Percentiles rank a stretch among this genome's conserved stretches.
Conservation (phyloP, 2,797 vertebrate species). For the Ispidina picta region DNA sequence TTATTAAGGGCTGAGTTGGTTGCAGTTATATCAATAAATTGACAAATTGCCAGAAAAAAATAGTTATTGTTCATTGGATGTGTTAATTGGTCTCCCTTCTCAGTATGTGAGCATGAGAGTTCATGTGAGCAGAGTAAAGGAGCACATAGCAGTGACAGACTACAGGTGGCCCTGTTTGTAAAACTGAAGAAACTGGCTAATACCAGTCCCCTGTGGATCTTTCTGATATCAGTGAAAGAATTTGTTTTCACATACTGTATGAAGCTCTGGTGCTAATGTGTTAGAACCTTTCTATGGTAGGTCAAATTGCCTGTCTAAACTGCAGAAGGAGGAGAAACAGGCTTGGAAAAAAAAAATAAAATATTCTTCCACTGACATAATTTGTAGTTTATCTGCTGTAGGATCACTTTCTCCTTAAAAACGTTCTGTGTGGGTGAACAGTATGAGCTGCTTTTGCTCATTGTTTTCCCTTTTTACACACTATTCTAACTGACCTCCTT, state of each 20-base stretch:
- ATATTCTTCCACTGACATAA: background rate
- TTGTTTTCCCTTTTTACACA: background rate
- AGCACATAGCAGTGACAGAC: accelerated
- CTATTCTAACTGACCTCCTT: background rate
- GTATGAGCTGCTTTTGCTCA: background rate
- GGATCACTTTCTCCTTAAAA: background rate
- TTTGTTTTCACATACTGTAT: background rate
- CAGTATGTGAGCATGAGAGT: background rate
- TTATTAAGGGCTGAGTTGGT: too few species aligned
- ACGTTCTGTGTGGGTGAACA: background rate
- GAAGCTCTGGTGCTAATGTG: background rate
- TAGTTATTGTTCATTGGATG: background rate
- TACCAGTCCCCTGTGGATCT: background rate
- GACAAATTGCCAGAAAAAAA: background rate
- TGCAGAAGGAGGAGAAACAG: background rate
- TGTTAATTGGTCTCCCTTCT: background rate
- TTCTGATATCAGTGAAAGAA: background rate
- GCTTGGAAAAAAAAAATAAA: background rate
- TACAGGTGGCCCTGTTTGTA: background rate
- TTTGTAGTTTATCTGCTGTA: background rate
- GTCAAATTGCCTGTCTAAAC: background rate
- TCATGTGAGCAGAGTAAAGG: background rate
- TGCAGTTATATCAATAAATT: background rate
- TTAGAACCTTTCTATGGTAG: background rate
- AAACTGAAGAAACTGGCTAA: background rate